A percentile compares a stretch with the other conserved stretches of the same genome.
These are phyloP conservation scores for Fregata magnificens DNA, from an alignment of 2,113 vertebrate genomes.

Conservation along the genomic window DNA sequence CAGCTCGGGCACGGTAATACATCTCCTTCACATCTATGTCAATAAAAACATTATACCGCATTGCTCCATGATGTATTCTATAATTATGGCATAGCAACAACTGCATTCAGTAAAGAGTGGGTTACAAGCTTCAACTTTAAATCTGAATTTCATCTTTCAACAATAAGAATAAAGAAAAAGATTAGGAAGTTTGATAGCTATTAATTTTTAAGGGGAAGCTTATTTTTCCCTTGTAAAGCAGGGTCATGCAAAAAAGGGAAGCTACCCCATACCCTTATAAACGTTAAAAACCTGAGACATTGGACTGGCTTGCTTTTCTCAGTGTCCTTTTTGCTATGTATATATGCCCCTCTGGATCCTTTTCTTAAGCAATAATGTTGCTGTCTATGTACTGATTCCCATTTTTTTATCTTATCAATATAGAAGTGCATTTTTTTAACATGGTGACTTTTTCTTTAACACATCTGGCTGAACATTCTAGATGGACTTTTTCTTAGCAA, in stretches of 20 bases:
- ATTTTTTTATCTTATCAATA: background rate
- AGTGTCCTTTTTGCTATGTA: background rate
- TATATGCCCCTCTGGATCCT: background rate
- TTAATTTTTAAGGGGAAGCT: background rate
- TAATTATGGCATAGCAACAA: background rate
- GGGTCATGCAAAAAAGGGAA: background rate
- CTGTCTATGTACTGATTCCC: background rate
- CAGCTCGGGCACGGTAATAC: background rate
- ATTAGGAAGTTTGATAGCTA: background rate
- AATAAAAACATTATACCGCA: background rate
- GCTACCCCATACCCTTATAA: background rate
- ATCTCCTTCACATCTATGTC: background rate
- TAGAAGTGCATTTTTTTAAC: accelerated
- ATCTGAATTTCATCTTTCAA: background rate
- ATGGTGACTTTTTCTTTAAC: background rate
- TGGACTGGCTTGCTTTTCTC: background rate
- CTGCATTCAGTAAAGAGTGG: background rate
- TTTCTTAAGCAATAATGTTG: background rate
- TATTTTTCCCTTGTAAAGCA: background rate
- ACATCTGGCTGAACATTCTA: background rate
- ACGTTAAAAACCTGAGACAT: background rate
- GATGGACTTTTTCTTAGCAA: background rate
- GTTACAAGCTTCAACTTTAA: background rate
- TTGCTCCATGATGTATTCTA: background rate
- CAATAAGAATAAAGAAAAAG: background rate